Conservation (phyloP, 2,113 vertebrate genomes). For the Corythoichthys intestinalis region DNA sequence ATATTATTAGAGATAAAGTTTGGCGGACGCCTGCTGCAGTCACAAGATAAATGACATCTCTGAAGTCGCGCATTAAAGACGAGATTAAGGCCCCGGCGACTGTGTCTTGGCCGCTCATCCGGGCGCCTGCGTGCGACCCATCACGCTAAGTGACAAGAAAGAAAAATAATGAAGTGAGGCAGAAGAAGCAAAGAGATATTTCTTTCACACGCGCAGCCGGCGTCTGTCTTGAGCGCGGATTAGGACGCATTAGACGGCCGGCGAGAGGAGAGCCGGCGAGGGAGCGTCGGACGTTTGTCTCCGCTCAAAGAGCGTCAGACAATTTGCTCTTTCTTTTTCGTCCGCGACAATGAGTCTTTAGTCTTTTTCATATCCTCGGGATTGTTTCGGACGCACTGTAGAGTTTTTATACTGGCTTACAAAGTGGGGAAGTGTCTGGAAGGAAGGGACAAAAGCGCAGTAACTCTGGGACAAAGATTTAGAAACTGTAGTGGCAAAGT, state of each 20-base stretch:
- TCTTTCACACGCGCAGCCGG: constrained; percentile 74
- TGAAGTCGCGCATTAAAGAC: constrained; percentile 99
- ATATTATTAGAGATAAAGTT: constrained; percentile 99
- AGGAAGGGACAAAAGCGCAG: not conserved
- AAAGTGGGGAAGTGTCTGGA: not conserved
- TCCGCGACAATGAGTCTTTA: constrained; percentile 76
- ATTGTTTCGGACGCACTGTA: not conserved
- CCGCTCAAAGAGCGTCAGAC: constrained; percentile 69
- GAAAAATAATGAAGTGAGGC: constrained; percentile 99
- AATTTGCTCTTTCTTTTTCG: constrained; percentile 82
- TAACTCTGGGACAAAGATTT: not conserved
- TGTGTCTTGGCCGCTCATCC: constrained; percentile 99
- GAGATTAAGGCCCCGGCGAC: constrained; percentile 99
- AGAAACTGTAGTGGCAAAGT: not conserved
- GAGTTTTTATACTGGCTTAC: not conserved
- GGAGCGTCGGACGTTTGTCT: constrained; percentile 63
- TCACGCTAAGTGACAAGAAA: constrained; percentile 99
- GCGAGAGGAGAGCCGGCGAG: constrained; percentile 81
- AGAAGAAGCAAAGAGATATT: constrained; percentile 83
- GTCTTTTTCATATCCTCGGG: not conserved
- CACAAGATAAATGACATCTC: constrained; percentile 99
- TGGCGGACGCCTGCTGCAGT: constrained; percentile 99
- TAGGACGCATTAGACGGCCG: constrained; percentile 78
- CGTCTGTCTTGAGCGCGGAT: constrained; percentile 80
- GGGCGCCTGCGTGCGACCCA: constrained; percentile 99